These are phyloP conservation scores for Hiodon alosoides DNA, from an alignment of 2,113 vertebrate species.

Conservation along the genomic window DNA sequence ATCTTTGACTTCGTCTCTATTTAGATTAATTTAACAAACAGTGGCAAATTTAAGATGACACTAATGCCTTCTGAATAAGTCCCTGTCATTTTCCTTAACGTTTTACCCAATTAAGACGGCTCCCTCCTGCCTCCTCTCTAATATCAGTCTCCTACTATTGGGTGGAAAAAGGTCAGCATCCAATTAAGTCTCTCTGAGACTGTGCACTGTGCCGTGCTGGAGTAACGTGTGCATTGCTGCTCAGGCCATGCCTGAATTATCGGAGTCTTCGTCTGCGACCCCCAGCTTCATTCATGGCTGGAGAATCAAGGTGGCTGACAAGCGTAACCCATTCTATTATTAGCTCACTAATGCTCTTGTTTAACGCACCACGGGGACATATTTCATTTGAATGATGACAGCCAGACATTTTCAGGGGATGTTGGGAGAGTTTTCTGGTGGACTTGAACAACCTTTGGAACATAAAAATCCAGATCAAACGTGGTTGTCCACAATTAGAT, in stretches of 20 bases:
- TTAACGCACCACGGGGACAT: slow-evolving; percentile 62
- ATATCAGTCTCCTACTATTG: not conserved
- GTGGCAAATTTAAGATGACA: slow-evolving; percentile 10
- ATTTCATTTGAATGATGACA: slow-evolving; percentile 65
- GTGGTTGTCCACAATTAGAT: not conserved
- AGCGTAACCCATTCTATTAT: slow-evolving; percentile 68
- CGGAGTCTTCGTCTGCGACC: not conserved
- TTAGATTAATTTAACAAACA: not conserved
- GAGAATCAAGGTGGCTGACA: slow-evolving; percentile 61
- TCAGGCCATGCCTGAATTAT: not conserved
- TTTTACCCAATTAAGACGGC: not conserved
- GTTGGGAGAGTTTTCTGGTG: slow-evolving; percentile 48
- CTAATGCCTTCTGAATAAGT: not conserved
- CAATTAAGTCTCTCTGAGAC: slow-evolving; percentile 22
- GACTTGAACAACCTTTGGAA: slow-evolving; percentile 48
- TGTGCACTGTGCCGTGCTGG: slow-evolving; percentile 24
- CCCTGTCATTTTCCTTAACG: not conserved
- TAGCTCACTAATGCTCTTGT: slow-evolving; percentile 62
- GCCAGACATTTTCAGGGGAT: slow-evolving; percentile 61
- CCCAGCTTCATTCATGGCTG: slow-evolving; percentile 48
- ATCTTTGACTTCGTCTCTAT: slow-evolving; percentile 12
- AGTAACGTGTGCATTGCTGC: not conserved
- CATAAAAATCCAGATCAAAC: slow-evolving; percentile 44
- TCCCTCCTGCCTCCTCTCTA: not conserved
- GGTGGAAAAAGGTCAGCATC: slow-evolving; percentile 6